phyloP scores from a whole-genome alignment of 2,888 invertebrate species.

The Antitype chi region DNA sequence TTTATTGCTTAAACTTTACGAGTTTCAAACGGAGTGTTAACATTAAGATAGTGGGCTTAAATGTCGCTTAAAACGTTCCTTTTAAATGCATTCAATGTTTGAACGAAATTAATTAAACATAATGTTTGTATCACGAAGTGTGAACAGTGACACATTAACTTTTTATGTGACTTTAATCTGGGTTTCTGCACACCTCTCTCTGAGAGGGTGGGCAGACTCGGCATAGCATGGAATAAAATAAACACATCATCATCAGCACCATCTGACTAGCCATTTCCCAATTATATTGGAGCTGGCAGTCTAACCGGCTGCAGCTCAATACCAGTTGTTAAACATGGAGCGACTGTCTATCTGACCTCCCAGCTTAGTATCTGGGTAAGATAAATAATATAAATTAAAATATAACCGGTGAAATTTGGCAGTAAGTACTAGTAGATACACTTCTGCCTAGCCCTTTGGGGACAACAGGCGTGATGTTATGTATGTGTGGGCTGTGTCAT shows the following conservation, averaged over 20 bases:
- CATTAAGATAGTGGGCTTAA: constrained; percentile 81
- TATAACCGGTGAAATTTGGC: neutral
- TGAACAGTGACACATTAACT: constrained; percentile 35
- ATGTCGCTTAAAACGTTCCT: constrained; percentile 66
- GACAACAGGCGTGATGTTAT: neutral
- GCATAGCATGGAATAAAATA: neutral
- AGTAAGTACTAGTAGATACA: neutral
- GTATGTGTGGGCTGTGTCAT: neutral
- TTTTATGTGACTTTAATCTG: constrained; percentile 49
- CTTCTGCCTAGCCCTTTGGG: neutral
- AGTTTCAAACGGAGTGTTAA: constrained; percentile 82
- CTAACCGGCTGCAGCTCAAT: neutral
- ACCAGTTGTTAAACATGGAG: neutral
- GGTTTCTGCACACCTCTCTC: neutral
- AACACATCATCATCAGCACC: no score
- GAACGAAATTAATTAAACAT: constrained; percentile 60
- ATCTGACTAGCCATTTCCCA: neutral
- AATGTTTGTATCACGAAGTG: constrained; percentile 54
- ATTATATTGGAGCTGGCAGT: fast-evolving
- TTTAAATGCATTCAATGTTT: constrained; percentile 51
- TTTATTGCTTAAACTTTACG: constrained; percentile 82
- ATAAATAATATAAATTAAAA: neutral
- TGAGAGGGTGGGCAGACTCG: neutral
- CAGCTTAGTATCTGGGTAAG: neutral
- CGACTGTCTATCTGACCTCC: neutral